Base-by-base conservation (phyloP, 2,113 vertebrate genomes). In the Lates calcarifer region DNA sequence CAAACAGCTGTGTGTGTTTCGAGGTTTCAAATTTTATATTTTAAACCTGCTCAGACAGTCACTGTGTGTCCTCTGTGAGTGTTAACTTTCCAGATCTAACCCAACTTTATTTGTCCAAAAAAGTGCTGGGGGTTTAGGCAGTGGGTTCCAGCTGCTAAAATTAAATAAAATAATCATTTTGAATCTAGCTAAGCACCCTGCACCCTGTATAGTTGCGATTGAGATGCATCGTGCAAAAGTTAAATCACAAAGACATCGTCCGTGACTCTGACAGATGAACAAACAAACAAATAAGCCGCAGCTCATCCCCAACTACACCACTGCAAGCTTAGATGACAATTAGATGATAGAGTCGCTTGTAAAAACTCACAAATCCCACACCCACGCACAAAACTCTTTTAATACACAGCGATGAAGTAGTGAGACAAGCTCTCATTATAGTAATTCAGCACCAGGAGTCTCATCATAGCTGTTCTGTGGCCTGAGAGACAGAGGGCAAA, bases 291-390 rank as follows among this genome's bases (percentile, higher is more conserved):
- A 43, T 14, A 43, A 49, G 47, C 20, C 2, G 47, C 22, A n/a
- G 47, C 47, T n/a, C 47, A 49, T 22, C 47, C 10, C 47, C 47
- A 49, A 39, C 57, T 63, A 35, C 29, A 47, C 63, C 49, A 41
- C 29, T 58, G 29, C 51, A 39, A 14, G 24, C 20, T 29, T 6
- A 28, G 28, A 64, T 7, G 37, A 63, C 57, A 70, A 70, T 70
- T 70, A 56, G 45, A 29, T 47, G 45, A 64, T 57, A 24, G 47
- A 57, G 35, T 69, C 9, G 10, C 24, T 56, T 69, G 28, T 69
- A 55, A 68, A 55, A 58, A 55, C 28, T 22, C 20, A 49, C 20
- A 49, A 22, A 49, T 22, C 47, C 18, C 20, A 53, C 9, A 24
- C 22, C 10, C 51, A 55, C 51, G 13, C 10, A 55, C 51, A 26